Percentiles rank a stretch among this genome's conserved stretches.
Conservation (phyloP, 2,113 vertebrate genomes). For the Tiliqua scincoides region DNA sequence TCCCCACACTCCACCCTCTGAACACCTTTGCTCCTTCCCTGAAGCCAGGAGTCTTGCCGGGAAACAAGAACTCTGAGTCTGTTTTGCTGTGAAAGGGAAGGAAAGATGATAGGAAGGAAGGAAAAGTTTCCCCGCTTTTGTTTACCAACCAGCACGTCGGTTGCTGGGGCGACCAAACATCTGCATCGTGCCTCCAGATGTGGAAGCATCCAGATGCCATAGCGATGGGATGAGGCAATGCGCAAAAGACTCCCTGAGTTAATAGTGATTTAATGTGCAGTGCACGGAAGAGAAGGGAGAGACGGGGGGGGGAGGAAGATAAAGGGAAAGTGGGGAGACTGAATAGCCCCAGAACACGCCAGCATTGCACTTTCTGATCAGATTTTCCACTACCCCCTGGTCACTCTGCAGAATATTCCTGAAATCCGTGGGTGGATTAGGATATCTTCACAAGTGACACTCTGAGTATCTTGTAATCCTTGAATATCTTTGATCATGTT, state of each 20-base stretch:
- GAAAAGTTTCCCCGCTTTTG: conserved; percentile 43
- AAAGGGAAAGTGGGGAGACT: too few species aligned
- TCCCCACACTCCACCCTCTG: neutral
- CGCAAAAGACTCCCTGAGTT: neutral
- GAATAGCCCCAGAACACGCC: neutral
- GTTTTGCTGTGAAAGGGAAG: neutral
- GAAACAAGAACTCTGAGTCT: neutral
- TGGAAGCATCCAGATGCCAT: conserved; percentile 71
- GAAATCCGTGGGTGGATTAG: neutral
- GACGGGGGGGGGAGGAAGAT: neutral
- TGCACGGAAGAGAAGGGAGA: neutral
- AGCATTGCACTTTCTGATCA: neutral
- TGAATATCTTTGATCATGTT: neutral
- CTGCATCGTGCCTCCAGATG: conserved; percentile 72
- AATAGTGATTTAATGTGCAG: conserved; percentile 9
- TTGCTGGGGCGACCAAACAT: conserved; percentile 74
- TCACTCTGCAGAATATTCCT: neutral
- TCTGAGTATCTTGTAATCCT: neutral
- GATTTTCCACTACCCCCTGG: neutral
- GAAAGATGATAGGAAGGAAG: conserved; percentile 27
- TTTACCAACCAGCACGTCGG: conserved; percentile 66
- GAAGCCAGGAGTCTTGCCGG: neutral
- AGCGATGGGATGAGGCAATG: conserved; percentile 69
- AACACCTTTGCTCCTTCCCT: neutral
- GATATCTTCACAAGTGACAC: neutral